A percentile compares a stretch with the other conserved stretches of the same genome.
These are phyloP conservation scores for Callocephalon fimbriatum DNA, from an alignment of 2,113 vertebrate species.

Conservation along the genomic window DNA sequence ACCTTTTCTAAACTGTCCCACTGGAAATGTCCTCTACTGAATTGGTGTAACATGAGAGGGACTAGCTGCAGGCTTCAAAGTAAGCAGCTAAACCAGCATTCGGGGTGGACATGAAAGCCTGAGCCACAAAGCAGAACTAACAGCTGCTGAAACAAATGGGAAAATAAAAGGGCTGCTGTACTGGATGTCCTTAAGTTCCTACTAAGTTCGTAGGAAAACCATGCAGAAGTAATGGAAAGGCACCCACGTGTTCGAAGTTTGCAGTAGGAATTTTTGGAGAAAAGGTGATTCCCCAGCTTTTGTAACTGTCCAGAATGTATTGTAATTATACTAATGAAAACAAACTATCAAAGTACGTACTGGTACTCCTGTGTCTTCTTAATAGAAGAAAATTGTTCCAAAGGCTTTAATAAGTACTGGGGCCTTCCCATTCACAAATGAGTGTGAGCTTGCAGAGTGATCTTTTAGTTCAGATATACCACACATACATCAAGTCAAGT, in stretches of 20 bases:
- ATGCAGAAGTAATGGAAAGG: not conserved
- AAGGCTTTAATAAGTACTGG: not conserved
- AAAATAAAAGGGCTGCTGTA: not conserved
- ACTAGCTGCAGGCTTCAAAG: not conserved
- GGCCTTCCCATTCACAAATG: not conserved
- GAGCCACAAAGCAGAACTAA: not conserved
- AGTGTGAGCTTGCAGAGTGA: not conserved
- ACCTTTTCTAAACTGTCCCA: constrained; percentile 5
- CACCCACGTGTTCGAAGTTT: not conserved
- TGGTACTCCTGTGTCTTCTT: constrained; percentile 41
- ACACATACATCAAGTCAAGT: not conserved
- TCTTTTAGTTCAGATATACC: not conserved
- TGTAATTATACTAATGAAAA: constrained; percentile 54
- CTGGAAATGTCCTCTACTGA: not conserved
- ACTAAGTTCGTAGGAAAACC: not conserved
- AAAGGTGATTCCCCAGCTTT: not conserved
- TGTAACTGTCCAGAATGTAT: constrained; percentile 57
- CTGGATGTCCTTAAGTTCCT: not conserved
- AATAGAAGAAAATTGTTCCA: constrained; percentile 7
- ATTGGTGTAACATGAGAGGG: not conserved
- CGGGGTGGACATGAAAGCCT: not conserved
- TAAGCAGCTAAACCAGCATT: not conserved
- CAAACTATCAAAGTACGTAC: not conserved
- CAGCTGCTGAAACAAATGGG: not conserved
- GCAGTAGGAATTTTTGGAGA: not conserved